A percentile compares a stretch with the other conserved stretches of the same genome.
Conservation (phyloP, 2,113 vertebrate species). For the Gallinago undulata region DNA sequence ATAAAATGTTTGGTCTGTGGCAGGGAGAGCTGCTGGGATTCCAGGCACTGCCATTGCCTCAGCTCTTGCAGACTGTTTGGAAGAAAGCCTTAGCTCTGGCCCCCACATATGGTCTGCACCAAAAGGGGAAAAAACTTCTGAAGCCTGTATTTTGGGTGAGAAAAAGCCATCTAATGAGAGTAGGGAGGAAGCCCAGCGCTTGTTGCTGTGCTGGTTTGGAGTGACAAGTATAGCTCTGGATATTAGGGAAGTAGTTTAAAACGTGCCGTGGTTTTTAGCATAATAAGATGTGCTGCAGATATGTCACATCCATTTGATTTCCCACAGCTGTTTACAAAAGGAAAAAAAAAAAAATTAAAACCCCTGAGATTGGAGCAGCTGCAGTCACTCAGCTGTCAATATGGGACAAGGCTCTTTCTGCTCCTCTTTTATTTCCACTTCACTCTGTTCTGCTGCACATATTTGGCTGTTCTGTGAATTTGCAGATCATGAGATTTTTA, state of each 20-base stretch:
- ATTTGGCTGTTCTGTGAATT: conserved; percentile 42
- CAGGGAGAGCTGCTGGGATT: not conserved
- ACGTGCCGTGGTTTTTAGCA: not conserved
- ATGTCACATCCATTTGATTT: conserved; percentile 39
- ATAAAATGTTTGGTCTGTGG: not conserved
- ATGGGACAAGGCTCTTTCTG: conserved; percentile 14
- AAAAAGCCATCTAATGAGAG: not conserved
- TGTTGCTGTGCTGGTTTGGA: not conserved
- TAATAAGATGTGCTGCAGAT: conserved; percentile 20
- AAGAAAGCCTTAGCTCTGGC: not conserved
- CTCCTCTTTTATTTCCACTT: conserved; percentile 28
- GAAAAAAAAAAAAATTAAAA: not conserved
- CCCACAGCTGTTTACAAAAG: conserved; percentile 52
- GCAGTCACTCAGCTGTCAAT: conserved; percentile 54
- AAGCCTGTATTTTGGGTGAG: not conserved
- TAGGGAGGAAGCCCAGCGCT: not conserved
- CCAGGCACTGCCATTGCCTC: not conserved
- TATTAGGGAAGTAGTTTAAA: conserved; percentile 19
- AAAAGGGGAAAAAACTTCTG: not conserved
- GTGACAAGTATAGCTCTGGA: not conserved
- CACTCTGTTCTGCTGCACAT: conserved; percentile 10
- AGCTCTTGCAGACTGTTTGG: not conserved
- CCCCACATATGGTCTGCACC: not conserved
- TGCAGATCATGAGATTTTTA: conserved; percentile 19
- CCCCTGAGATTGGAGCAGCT: not conserved